Conservation (phyloP, 2,113 vertebrate species). For the Dipodomys spectabilis region DNA sequence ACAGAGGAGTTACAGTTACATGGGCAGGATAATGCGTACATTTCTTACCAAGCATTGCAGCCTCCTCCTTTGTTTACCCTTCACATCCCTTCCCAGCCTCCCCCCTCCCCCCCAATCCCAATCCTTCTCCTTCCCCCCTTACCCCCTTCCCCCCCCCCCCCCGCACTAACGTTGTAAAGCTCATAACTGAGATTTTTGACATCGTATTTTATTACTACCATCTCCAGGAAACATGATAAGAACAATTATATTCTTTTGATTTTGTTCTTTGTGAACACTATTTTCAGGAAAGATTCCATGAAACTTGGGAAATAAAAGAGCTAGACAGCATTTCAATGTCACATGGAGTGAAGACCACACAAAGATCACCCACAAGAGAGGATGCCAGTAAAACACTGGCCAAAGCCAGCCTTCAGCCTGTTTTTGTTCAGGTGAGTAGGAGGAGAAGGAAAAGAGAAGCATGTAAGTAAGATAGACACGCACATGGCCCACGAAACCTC, state of each 20-base stretch:
- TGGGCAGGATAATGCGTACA: too few species aligned
- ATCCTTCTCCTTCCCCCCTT: too few species aligned
- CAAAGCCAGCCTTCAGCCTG: background rate
- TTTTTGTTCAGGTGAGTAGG: background rate
- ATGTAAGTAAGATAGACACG: background rate
- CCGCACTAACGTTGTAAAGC: too few species aligned
- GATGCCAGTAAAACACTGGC: background rate
- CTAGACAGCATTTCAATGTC: background rate
- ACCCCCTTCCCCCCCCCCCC: too few species aligned
- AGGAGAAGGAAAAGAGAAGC: background rate
- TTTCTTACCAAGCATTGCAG: too few species aligned
- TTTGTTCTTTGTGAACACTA: constrained; percentile 10
- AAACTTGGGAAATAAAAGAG: background rate
- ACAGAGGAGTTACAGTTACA: too few species aligned
- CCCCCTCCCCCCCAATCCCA: too few species aligned
- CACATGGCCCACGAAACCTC: background rate
- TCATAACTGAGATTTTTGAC: background rate
- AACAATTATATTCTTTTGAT: background rate
- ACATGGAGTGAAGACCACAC: background rate
- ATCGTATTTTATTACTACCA: background rate
- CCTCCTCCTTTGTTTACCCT: too few species aligned
- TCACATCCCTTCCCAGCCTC: too few species aligned
- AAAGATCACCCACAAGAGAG: background rate
- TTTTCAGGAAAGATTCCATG: background rate
- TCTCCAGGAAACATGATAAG: background rate